These are phyloP conservation scores for Megastigmus dorsalis DNA, from an alignment of 2,888 invertebrate species.

Conservation along the genomic window DNA sequence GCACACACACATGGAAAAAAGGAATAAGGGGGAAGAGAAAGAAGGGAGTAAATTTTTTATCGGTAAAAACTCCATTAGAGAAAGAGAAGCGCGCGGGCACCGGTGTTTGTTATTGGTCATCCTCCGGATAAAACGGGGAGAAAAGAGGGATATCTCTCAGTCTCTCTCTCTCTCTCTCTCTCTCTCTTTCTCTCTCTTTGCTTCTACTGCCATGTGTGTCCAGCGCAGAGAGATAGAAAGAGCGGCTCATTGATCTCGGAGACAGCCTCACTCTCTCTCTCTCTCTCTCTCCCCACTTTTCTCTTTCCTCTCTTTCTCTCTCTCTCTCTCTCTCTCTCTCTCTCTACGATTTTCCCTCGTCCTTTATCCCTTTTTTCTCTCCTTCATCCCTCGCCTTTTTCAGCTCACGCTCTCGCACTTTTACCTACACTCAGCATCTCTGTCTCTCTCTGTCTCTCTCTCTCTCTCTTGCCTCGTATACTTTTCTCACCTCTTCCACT, in stretches of 20 bases:
- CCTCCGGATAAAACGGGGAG: conserved; percentile 66
- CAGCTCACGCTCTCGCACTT: conserved; percentile 35
- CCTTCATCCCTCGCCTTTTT: conserved; percentile 38
- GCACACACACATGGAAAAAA: conserved; percentile 51
- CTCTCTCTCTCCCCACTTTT: conserved; percentile 43
- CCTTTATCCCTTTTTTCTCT: conserved; percentile 40
- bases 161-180: not conserved
- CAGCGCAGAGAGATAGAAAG: not conserved
- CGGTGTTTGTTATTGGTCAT: conserved; percentile 74
- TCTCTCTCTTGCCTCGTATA: too few species aligned
- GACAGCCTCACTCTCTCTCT: conserved; percentile 52
- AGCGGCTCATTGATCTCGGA: conserved; percentile 51
- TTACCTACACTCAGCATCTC: too few species aligned
- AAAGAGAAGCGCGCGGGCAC: conserved; percentile 64
- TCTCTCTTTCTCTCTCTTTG: conserved; percentile 34
- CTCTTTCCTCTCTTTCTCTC: conserved; percentile 7
- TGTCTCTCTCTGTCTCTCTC: too few species aligned
- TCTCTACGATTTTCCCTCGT: conserved; percentile 1
- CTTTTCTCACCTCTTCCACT: too few species aligned
- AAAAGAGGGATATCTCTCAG: conserved; percentile 26
- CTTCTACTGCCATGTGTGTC: conserved; percentile 49
- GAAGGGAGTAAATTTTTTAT: conserved; percentile 73
- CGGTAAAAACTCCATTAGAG: conserved; percentile 74
- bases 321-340: not conserved
- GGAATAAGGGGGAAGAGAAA: conserved; percentile 47